These are phyloP conservation scores for Oxyruncus cristatus DNA, from an alignment of 2,113 vertebrate genomes.

Conservation along the genomic window DNA sequence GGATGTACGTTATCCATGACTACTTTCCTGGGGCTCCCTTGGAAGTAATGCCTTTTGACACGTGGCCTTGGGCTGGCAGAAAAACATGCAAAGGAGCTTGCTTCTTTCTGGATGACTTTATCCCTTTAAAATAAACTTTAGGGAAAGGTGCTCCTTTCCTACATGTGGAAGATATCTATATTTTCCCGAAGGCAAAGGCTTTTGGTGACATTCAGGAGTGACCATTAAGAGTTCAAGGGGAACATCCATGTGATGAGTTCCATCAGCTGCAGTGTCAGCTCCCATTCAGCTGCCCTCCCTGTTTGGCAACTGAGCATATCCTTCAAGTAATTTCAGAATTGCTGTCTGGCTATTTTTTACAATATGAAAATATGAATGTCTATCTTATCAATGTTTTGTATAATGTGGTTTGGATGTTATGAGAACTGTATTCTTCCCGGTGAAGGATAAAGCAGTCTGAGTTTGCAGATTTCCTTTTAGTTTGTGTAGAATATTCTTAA, in stretches of 20 bases:
- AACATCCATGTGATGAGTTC: background rate
- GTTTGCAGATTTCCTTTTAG: background rate
- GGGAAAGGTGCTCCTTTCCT: background rate
- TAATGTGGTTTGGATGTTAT: background rate
- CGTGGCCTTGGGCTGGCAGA: background rate
- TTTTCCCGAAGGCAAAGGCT: background rate
- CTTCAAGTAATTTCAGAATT: background rate
- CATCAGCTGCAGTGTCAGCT: background rate
- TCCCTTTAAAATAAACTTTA: background rate
- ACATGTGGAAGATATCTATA: background rate
- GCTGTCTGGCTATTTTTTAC: background rate
- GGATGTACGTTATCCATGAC: background rate
- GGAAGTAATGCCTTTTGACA: background rate
- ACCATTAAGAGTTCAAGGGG: background rate
- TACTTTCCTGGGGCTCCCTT: background rate
- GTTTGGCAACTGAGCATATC: background rate
- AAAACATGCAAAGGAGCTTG: background rate
- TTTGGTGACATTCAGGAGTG: background rate
- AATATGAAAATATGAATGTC: background rate
- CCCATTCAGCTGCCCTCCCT: background rate
- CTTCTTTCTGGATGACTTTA: background rate
- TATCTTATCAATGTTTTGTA: background rate
- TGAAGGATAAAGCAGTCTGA: background rate
- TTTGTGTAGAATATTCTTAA: background rate
- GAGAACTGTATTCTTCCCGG: background rate